Evolutionary conservation across 2,797 vertebrate genomes (phyloP).

Genomic region (Acrossocheilus wenchowensis): DNA sequence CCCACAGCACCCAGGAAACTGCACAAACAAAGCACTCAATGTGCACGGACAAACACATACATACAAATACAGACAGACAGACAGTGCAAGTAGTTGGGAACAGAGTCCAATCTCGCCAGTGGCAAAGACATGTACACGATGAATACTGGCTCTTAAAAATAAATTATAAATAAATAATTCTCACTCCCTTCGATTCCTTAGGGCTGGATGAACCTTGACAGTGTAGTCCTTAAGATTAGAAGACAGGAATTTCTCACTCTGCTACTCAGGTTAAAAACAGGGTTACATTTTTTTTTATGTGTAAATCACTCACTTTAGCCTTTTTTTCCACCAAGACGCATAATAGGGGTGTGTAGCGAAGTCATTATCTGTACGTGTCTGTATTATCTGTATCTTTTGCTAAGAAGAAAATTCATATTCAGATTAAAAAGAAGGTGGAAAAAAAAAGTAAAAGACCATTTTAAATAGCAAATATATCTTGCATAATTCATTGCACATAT

Average conservation of each 20-base stretch:
- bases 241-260: neutral
- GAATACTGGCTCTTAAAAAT: neutral
- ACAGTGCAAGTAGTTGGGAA: conserved; percentile 1
- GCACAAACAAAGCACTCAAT: neutral
- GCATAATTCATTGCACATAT: too few relatives aligned
- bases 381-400: neutral
- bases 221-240: neutral
- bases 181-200: neutral
- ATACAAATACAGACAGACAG: neutral
- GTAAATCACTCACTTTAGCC: neutral
- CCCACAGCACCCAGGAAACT: conserved; percentile 13
- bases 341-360: neutral
- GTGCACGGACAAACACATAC: neutral
- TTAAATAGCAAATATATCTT: too few relatives aligned
- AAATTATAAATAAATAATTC: neutral
- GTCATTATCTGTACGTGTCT: neutral
- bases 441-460: too few relatives aligned
- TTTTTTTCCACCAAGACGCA: neutral
- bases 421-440: too few relatives aligned
- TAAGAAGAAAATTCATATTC: too few relatives aligned
- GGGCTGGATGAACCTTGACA: neutral
- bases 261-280: neutral
- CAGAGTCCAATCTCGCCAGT: conserved; percentile 25
- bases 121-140: neutral
- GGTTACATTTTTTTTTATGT: neutral